Conservation (phyloP, 2,888 invertebrate genomes). For the Tolmerus cingulatus region DNA sequence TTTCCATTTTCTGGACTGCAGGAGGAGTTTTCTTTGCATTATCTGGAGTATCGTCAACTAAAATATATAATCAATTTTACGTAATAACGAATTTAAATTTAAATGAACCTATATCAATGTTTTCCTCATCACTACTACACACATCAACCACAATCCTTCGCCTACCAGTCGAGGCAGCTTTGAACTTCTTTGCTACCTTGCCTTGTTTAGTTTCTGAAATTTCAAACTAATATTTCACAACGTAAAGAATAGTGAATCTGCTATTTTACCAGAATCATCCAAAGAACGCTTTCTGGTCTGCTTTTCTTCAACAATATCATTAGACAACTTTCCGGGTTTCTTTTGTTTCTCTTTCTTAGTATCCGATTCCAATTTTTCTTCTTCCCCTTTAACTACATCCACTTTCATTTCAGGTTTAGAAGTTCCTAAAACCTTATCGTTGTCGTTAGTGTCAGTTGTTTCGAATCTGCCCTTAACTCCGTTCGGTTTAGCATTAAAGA, state of each 20-base stretch:
- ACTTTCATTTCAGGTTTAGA: not conserved
- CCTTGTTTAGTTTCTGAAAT: not conserved
- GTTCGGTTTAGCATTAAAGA: not conserved
- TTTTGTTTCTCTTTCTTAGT: not conserved
- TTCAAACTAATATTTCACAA: not conserved
- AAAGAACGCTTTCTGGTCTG: not conserved
- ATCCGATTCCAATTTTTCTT: not conserved
- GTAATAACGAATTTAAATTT: not conserved
- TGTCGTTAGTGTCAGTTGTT: not conserved
- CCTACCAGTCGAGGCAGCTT: not conserved
- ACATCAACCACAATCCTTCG: not conserved
- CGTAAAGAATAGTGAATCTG: not conserved
- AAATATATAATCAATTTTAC: not conserved
- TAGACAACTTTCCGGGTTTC: not conserved
- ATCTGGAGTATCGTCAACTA: not conserved
- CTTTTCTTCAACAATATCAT: not conserved
- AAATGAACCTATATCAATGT: not conserved
- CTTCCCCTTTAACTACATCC: not conserved
- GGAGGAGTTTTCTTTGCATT: not conserved
- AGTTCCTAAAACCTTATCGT: not conserved
- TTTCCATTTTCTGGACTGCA: not conserved
- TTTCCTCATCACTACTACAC: constrained; percentile 32
- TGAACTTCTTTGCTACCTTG: not conserved
- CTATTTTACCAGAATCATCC: not conserved
- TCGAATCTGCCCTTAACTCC: not conserved